Percentiles rank a stretch among this genome's conserved stretches.
These are phyloP conservation scores for Lasioglossum lativentre DNA, from an alignment of 2,888 invertebrate species.

Conservation along the genomic window DNA sequence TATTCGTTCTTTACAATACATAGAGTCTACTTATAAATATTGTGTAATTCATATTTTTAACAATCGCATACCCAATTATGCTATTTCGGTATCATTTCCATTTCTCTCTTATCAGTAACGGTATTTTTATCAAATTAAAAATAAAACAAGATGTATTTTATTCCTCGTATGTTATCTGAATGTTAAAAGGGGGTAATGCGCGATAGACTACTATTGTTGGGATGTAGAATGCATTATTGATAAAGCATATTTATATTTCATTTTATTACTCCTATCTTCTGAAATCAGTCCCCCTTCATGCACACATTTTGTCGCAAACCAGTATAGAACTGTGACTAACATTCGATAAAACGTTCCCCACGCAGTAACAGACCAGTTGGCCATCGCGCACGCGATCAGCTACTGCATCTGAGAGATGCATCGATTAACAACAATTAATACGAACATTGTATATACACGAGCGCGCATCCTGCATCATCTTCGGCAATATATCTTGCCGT, in stretches of 20 bases:
- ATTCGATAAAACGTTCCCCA: background rate
- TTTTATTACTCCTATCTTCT: background rate
- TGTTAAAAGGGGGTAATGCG: too few relatives aligned
- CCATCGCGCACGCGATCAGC: background rate
- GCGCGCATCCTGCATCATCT: constrained; percentile 38
- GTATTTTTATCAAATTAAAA: too few relatives aligned
- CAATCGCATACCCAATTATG: too few relatives aligned
- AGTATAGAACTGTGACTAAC: background rate
- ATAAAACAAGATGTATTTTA: too few relatives aligned
- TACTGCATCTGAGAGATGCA: background rate
- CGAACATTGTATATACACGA: constrained; percentile 11
- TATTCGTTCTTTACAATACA: too few relatives aligned
- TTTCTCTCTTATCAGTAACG: too few relatives aligned
- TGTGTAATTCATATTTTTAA: too few relatives aligned
- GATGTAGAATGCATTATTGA: background rate
- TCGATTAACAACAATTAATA: constrained; percentile 41
- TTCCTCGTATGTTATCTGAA: too few relatives aligned
- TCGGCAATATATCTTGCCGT: constrained; percentile 39
- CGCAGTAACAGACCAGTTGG: background rate
- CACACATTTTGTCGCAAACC: background rate
- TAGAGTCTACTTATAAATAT: too few relatives aligned
- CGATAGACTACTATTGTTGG: background rate
- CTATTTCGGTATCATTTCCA: too few relatives aligned
- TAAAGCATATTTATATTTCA: background rate
- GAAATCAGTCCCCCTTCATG: background rate